Evolutionary conservation across 1,140 invertebrate genomes (phyloP).

Genomic region (Neotoxoptera formosana): DNA sequence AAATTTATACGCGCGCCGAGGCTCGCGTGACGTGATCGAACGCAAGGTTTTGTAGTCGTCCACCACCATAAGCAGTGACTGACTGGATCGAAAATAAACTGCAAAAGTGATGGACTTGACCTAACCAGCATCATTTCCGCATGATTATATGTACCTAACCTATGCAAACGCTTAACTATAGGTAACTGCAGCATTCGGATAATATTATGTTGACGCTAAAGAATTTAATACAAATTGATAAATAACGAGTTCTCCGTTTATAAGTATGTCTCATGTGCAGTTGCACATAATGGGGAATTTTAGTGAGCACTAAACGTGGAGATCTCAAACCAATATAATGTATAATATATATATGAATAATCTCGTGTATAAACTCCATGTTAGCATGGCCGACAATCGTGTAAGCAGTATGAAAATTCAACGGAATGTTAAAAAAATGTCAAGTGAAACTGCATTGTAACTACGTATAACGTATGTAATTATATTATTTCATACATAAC

Average conservation of each 20-base stretch:
- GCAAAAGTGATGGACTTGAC: not conserved
- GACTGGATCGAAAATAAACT: not conserved
- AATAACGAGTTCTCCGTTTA: not conserved
- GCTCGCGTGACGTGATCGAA: not conserved
- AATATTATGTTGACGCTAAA: too few species aligned
- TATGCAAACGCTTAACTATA: not conserved
- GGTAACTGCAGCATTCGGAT: too few species aligned
- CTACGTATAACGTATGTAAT: too few species aligned
- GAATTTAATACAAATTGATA: too few species aligned
- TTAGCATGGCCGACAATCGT: not conserved
- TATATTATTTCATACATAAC: too few species aligned
- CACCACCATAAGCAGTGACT: not conserved
- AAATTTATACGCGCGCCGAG: not conserved
- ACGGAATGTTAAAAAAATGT: not conserved
- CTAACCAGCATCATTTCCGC: not conserved
- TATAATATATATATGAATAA: too few species aligned
- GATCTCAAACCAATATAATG: not conserved
- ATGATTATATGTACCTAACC: not conserved
- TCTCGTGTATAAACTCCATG: not conserved
- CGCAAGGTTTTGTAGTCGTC: not conserved
- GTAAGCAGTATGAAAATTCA: not conserved
- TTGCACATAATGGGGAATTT: not conserved
- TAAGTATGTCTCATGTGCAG: too few species aligned
- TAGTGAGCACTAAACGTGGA: not conserved
- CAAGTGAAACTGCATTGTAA: too few species aligned